Conservation (phyloP, 2,888 invertebrate genomes). For the Cylloceria caligata region DNA sequence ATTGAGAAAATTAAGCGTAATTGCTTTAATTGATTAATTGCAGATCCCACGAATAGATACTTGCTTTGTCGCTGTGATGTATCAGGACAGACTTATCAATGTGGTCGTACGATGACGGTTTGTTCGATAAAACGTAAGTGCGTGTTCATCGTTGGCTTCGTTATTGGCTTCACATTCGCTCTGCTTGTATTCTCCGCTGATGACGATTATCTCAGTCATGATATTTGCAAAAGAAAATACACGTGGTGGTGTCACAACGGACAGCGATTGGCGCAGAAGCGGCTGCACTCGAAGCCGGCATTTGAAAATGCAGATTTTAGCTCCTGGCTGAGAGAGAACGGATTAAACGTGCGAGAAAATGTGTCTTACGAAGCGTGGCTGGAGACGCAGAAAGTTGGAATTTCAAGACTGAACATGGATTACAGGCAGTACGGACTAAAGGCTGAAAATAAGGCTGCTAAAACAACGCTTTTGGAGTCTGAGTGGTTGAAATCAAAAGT, state of each 20-base stretch:
- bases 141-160: slow-evolving; percentile 76
- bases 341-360: slow-evolving; percentile 44
- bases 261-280: slow-evolving; percentile 27
- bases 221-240: slow-evolving; percentile 58
- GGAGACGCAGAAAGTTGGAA: slow-evolving; percentile 65
- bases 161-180: slow-evolving; percentile 73
- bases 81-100: background rate
- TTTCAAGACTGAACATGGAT: slow-evolving; percentile 74
- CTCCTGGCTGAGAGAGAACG: slow-evolving; percentile 49
- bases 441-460: slow-evolving; percentile 20
- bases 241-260: slow-evolving; percentile 48
- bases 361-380: slow-evolving; percentile 77
- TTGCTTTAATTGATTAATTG: background rate
- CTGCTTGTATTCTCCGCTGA: slow-evolving; percentile 66
- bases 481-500: slow-evolving; percentile 80
- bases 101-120: slow-evolving; percentile 68
- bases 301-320: slow-evolving; percentile 39
- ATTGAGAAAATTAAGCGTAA: background rate
- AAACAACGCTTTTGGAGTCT: slow-evolving; percentile 72
- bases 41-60: background rate
- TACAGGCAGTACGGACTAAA: slow-evolving; percentile 71
- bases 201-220: slow-evolving; percentile 45
- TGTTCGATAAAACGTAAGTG: slow-evolving; percentile 65
- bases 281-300: slow-evolving; percentile 1
- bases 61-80: slow-evolving; percentile 3